A percentile compares a stretch with the other conserved stretches of the same genome.
Evolutionary conservation across 2,113 vertebrate genomes (phyloP).

Genomic region (Cheirogaleus medius): DNA sequence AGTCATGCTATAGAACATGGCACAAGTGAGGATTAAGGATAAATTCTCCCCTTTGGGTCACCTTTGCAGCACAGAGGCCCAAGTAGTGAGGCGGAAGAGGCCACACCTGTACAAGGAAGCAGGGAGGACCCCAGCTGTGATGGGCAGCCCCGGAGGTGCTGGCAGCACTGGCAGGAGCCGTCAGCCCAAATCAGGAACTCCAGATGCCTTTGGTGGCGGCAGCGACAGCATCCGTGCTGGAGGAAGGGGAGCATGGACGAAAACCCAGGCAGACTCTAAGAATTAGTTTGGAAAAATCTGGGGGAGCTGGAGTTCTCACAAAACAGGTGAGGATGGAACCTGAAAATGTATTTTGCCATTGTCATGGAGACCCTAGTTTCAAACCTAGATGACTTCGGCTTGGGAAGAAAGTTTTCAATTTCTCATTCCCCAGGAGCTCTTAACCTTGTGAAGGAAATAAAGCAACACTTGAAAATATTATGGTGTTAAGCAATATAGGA

Average conservation of each 20-base stretch:
- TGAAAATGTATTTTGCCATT: background rate
- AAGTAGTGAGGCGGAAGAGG: background rate
- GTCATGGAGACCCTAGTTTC: background rate
- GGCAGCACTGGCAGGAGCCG: background rate
- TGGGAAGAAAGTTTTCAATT: background rate
- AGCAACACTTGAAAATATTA: background rate
- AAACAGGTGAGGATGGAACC: background rate
- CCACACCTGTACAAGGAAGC: background rate
- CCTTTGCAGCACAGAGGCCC: background rate
- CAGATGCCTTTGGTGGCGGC: background rate
- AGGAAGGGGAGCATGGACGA: background rate
- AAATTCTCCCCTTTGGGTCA: background rate
- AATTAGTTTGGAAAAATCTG: background rate
- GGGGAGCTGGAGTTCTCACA: background rate
- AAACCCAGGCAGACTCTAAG: background rate
- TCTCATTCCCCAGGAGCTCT: background rate
- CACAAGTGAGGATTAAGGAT: background rate
- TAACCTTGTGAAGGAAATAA: background rate
- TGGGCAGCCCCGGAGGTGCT: background rate
- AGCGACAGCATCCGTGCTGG: background rate
- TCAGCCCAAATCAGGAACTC: background rate
- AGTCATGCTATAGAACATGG: background rate
- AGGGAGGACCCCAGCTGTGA: background rate
- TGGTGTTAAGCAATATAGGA: background rate
- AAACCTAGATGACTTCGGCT: background rate